phyloP scores from a whole-genome alignment of 1,140 invertebrate species.

The Harpegnathos saltator region DNA sequence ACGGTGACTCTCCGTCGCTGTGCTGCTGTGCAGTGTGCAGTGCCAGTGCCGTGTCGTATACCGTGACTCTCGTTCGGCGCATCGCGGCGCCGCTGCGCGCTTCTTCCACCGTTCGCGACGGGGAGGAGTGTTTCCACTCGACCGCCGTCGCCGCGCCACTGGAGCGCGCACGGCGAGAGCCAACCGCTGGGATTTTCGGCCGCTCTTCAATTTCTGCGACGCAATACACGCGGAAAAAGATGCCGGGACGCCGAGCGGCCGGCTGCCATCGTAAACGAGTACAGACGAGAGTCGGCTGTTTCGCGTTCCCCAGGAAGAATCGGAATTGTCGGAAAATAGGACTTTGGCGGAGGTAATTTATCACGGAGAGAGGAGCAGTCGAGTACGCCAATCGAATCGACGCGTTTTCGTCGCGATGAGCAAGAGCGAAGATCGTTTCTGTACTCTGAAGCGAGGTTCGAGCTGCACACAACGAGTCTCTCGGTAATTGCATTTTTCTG shows the following conservation, averaged over 20 bases:
- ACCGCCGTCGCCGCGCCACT: constrained; percentile 12
- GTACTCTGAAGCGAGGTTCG: background rate
- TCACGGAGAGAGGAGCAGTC: background rate
- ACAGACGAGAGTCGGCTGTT: too few relatives aligned
- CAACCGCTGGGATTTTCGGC: background rate
- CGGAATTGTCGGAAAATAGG: too few relatives aligned
- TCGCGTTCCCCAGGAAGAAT: too few relatives aligned
- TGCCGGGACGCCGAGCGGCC: background rate
- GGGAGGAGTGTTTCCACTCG: constrained; percentile 22
- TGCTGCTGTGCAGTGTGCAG: background rate
- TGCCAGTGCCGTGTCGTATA: background rate
- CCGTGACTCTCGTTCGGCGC: constrained; percentile 5
- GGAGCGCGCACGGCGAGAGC: background rate
- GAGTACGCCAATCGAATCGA: too few relatives aligned
- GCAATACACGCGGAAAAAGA: constrained; percentile 35
- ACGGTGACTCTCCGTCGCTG: background rate
- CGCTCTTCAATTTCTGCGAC: constrained; percentile 17
- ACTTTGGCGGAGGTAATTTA: too few relatives aligned
- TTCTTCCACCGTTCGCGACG: background rate
- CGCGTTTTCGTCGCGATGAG: background rate
- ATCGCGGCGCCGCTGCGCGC: constrained; percentile 15
- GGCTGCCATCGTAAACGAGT: too few relatives aligned
- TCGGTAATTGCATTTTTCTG: too few relatives aligned
- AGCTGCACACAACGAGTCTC: too few relatives aligned
- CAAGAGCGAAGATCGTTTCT: background rate